Percentiles rank a stretch among this genome's conserved stretches.
Conservation (phyloP, 2,797 vertebrate genomes). For the Picus viridis region DNA sequence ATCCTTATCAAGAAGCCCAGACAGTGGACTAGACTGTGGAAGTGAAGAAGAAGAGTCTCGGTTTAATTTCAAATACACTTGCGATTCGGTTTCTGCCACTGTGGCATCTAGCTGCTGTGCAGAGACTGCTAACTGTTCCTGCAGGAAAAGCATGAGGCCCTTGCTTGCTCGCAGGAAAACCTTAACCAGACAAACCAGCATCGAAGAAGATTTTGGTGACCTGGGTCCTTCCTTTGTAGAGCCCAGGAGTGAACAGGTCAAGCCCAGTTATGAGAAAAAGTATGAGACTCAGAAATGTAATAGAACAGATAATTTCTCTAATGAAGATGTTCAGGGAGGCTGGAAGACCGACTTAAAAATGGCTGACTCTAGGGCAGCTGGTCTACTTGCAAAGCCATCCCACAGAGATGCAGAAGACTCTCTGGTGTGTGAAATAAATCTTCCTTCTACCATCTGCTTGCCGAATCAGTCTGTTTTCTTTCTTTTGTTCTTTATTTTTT, state of each 20-base stretch:
- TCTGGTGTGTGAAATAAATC: conserved; percentile 89
- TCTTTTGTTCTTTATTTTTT: conserved; percentile 62
- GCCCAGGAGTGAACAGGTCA: conserved; percentile 77
- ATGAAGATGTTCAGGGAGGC: conserved; percentile 82
- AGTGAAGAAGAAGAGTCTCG: conserved; percentile 90
- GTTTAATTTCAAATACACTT: conserved; percentile 77
- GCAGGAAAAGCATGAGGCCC: conserved; percentile 77
- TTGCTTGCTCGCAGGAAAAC: conserved; percentile 88
- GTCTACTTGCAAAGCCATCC: conserved; percentile 81
- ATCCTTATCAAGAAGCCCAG: conserved; percentile 89
- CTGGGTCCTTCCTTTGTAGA: conserved; percentile 72
- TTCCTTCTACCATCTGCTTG: conserved; percentile 83
- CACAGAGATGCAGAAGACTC: conserved; percentile 85
- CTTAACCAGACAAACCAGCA: conserved; percentile 90
- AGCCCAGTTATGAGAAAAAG: conserved; percentile 73
- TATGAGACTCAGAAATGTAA: conserved; percentile 64
- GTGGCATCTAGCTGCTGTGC: conserved; percentile 39
- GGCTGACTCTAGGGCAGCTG: conserved; percentile 83
- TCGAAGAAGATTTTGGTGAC: conserved; percentile 91
- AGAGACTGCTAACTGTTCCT: conserved; percentile 78
- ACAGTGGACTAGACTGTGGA: conserved; percentile 95
- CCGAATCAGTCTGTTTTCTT: conserved; percentile 82
- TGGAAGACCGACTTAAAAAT: conserved; percentile 82
- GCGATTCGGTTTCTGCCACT: conserved; percentile 73
- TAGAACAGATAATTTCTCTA: conserved; percentile 78